Evolutionary conservation across 2,113 vertebrate genomes (phyloP).

Genomic region (Daboia siamensis): DNA sequence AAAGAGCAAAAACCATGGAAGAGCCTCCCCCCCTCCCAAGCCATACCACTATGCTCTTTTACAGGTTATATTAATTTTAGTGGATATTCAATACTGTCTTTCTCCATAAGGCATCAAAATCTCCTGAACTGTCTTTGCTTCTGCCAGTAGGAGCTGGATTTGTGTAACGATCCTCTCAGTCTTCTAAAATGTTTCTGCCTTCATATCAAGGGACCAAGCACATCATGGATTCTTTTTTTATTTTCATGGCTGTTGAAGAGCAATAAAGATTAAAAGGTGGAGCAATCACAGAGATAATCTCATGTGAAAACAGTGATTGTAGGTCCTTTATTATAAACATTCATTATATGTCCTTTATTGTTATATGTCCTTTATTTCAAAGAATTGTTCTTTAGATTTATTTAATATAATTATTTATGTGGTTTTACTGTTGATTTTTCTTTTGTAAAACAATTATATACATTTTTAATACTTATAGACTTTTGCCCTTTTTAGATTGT

Average conservation of each 20-base stretch:
- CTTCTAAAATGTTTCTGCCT: not conserved
- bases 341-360: not conserved
- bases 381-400: not conserved
- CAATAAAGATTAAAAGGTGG: not conserved
- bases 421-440: not conserved
- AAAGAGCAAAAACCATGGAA: not conserved
- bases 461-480: not conserved
- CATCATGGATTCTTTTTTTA: not conserved
- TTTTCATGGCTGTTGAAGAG: not conserved
- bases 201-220: not conserved
- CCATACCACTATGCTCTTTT: not conserved
- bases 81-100: not conserved
- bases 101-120: not conserved
- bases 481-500: not conserved
- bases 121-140: not conserved
- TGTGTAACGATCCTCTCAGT: not conserved
- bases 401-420: not conserved
- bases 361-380: not conserved
- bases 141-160: not conserved
- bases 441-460: not conserved
- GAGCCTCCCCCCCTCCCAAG: not conserved
- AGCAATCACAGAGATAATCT: not conserved
- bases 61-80: not conserved
- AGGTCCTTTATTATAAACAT: no score
- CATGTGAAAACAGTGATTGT: not conserved